Evolutionary conservation across 1,140 invertebrate genomes (phyloP).

Genomic region (Melanaphis sacchari): DNA sequence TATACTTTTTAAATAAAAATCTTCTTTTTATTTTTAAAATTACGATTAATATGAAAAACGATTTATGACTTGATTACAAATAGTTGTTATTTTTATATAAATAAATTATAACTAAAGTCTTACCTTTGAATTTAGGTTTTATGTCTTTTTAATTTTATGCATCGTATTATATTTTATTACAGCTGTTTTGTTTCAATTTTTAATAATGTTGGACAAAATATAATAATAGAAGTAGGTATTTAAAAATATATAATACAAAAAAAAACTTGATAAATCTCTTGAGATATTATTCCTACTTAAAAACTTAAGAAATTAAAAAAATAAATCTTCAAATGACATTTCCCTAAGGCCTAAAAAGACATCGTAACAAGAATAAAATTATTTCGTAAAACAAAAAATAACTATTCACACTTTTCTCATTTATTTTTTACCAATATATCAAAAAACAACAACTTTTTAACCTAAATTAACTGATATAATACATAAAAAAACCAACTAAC

Average conservation of each 20-base stretch:
- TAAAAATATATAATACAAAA: not conserved
- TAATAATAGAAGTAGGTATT: not conserved
- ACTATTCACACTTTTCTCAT: not conserved
- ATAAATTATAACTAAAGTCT: not conserved
- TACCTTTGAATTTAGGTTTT: not conserved
- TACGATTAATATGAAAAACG: not conserved
- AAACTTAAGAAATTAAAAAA: not conserved
- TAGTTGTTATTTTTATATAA: not conserved
- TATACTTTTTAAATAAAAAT: not conserved
- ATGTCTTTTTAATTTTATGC: not conserved
- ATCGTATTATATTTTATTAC: not conserved
- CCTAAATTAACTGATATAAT: not conserved
- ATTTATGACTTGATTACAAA: not conserved
- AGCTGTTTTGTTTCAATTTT: not conserved
- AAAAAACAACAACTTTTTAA: not conserved
- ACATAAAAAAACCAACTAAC: not conserved
- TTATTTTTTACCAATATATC: not conserved
- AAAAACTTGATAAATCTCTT: slow-evolving; percentile 3
- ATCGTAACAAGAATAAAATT: not conserved
- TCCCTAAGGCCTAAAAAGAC: not conserved
- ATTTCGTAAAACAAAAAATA: not conserved
- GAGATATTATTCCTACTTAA: not conserved
- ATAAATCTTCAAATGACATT: not conserved
- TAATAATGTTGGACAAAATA: slow-evolving; percentile 1
- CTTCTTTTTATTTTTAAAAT: not conserved